Evolutionary conservation across 2,888 invertebrate species (phyloP).

Genomic region (Boloria selene): DNA sequence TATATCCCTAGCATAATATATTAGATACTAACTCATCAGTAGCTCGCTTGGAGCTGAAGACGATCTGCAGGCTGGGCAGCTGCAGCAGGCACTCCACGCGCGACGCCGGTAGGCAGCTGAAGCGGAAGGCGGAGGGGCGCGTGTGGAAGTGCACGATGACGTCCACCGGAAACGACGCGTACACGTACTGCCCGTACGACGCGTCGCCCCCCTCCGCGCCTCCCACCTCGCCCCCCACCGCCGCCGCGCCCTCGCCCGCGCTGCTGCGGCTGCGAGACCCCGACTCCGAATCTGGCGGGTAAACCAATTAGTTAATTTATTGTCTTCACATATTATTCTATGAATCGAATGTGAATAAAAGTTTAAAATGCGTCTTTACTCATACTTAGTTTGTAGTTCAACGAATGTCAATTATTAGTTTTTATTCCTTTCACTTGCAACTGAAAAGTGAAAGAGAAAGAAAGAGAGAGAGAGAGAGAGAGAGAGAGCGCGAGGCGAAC

Average conservation of each 20-base stretch:
- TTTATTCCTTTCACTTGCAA: too few relatives aligned
- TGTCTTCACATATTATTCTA: too few relatives aligned
- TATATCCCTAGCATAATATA: background rate
- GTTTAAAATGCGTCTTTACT: too few relatives aligned
- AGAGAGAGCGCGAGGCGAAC: too few relatives aligned
- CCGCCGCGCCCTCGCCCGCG: conserved; percentile 29
- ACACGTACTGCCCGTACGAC: conserved; percentile 90
- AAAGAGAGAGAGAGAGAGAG: too few relatives aligned
- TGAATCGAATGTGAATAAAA: too few relatives aligned
- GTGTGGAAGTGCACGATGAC: conserved; percentile 99
- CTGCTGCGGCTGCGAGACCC: conserved; percentile 40
- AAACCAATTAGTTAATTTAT: too few relatives aligned
- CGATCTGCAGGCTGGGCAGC: conserved; percentile 97
- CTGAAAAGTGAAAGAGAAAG: too few relatives aligned
- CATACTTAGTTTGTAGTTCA: too few relatives aligned
- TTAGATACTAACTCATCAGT: conserved; percentile 85
- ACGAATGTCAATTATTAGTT: too few relatives aligned
- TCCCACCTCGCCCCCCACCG: conserved; percentile 57
- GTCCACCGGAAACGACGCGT: conserved; percentile 98
- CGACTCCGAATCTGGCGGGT: conserved; percentile 33
- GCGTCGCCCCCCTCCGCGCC: conserved; percentile 53
- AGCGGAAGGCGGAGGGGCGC: conserved; percentile 97
- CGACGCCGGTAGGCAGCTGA: conserved; percentile 97
- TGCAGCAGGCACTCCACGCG: conserved; percentile 97
- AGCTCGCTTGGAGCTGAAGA: conserved; percentile 96